Evolutionary conservation across 2,888 invertebrate species (phyloP).

Genomic region (Patella pellucida): DNA sequence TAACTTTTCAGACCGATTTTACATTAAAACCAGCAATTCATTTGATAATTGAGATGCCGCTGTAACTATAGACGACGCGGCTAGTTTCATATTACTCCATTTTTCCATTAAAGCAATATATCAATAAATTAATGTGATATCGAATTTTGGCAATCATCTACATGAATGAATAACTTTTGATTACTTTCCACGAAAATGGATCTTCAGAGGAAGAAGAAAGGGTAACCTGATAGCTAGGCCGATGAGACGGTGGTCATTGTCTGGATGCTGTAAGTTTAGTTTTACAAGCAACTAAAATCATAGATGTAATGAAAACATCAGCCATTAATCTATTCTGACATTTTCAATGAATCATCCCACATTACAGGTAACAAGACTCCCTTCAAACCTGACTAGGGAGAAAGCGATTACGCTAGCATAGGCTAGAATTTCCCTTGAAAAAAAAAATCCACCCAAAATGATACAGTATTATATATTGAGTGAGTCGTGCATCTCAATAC

Average conservation of each 20-base stretch:
- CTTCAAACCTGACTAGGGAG: conserved; percentile 19
- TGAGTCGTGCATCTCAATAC: too few relatives aligned
- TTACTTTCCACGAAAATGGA: conserved; percentile 13
- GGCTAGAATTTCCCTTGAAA: neutral
- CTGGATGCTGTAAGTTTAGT: conserved; percentile 8
- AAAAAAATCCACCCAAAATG: neutral
- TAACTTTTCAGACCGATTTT: neutral
- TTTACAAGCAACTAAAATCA: conserved; percentile 23
- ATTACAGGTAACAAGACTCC: conserved; percentile 38
- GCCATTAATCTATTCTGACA: conserved; percentile 46
- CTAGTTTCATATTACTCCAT: neutral
- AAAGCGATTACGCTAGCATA: conserved; percentile 16
- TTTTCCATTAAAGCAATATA: conserved; percentile 11
- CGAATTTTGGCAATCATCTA: conserved; percentile 17
- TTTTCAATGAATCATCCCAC: conserved; percentile 37
- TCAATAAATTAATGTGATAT: conserved; percentile 4
- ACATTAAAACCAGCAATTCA: neutral
- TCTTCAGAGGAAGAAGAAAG: conserved; percentile 9
- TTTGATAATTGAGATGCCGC: neutral
- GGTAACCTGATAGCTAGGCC: conserved; percentile 13
- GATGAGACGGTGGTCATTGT: conserved; percentile 19
- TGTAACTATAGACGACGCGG: neutral
- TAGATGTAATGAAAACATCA: conserved; percentile 39
- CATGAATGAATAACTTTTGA: conserved; percentile 24
- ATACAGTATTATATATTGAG: too few relatives aligned